Conservation (phyloP, 2,113 vertebrate species). For the Garra rufa region DNA sequence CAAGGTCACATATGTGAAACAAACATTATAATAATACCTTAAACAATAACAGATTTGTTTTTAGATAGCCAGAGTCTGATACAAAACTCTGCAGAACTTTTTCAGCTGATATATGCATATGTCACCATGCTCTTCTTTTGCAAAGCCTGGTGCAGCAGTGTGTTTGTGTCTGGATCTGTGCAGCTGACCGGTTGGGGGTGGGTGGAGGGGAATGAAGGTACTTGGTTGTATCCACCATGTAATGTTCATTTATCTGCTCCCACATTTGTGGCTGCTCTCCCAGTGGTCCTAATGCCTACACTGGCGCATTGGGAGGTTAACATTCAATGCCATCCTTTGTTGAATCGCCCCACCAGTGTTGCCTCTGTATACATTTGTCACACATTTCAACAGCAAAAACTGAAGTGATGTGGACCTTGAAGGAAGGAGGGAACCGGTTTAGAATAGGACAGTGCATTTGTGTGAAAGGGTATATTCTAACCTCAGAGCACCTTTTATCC, state of each 20-base stretch:
- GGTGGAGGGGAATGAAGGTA: constrained; percentile 79
- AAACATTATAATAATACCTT: neutral
- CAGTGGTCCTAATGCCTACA: constrained; percentile 70
- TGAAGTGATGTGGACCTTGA: constrained; percentile 28
- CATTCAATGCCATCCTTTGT: constrained; percentile 84
- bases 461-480: neutral
- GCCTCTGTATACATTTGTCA: constrained; percentile 39
- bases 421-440: neutral
- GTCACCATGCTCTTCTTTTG: constrained; percentile 24
- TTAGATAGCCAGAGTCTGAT: neutral
- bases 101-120: neutral
- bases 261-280: constrained; percentile 76
- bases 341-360: constrained; percentile 68
- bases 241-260: constrained; percentile 84
- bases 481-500: constrained; percentile 31
- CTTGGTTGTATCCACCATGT: constrained; percentile 84
- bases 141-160: constrained; percentile 4
- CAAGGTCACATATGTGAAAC: too few relatives aligned
- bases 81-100: neutral
- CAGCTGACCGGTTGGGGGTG: constrained; percentile 49
- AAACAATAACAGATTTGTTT: neutral
- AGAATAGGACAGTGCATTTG: constrained; percentile 25
- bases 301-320: constrained; percentile 80
- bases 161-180: constrained; percentile 43
- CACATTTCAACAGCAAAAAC: constrained; percentile 36